Conservation (phyloP, 2,113 vertebrate species). For the Polypterus senegalus region DNA sequence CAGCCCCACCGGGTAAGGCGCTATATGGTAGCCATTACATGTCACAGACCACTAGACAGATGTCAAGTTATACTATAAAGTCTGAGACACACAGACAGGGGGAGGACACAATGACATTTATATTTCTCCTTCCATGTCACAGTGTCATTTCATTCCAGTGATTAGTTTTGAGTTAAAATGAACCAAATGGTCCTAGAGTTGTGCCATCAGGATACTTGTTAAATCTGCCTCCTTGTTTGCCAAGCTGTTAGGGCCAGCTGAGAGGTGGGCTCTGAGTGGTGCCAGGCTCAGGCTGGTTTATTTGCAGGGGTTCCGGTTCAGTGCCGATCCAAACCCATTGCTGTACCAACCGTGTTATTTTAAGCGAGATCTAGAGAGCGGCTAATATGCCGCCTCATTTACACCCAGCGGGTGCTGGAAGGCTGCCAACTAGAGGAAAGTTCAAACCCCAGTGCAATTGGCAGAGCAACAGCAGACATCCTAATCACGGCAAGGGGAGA, state of each 20-base stretch:
- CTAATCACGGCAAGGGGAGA: neutral
- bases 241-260: neutral
- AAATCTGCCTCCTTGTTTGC: neutral
- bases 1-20: too few relatives aligned
- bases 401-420: conserved; percentile 24
- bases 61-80: too few relatives aligned
- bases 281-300: neutral
- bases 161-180: too few relatives aligned
- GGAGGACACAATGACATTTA: too few relatives aligned
- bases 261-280: neutral
- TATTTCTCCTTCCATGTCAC: too few relatives aligned
- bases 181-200: too few relatives aligned
- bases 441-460: conserved; percentile 23
- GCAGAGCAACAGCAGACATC: neutral
- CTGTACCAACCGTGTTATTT: too few relatives aligned
- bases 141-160: too few relatives aligned
- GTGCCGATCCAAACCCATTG: neutral
- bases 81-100: too few relatives aligned
- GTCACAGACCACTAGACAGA: too few relatives aligned
- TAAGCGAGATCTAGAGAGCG: too few relatives aligned
- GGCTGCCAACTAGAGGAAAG: conserved; percentile 34
- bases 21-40: too few relatives aligned
- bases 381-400: conserved; percentile 18
- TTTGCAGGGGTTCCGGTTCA: neutral
- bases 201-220: neutral